phyloP scores from a whole-genome alignment of 2,797 vertebrate genomes.

The Oreonectes daqikongensis region DNA sequence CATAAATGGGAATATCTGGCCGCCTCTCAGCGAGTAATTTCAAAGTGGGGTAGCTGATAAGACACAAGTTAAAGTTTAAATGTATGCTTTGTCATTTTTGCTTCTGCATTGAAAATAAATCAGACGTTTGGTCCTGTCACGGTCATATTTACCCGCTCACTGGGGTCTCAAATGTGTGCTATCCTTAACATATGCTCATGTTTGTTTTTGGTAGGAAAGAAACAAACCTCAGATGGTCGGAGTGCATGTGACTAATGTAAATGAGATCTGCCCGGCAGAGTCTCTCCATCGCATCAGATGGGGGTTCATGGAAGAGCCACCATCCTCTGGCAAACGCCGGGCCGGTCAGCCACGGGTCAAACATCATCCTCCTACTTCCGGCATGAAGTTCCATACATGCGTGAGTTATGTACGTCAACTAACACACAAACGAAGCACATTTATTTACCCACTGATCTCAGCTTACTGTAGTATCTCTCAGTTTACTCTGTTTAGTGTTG shows the following conservation, averaged over 20 bases:
- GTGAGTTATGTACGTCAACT: slow-evolving; percentile 83
- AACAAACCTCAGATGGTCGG: slow-evolving; percentile 82
- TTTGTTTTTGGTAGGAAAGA: no score
- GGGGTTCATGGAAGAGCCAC: slow-evolving; percentile 84
- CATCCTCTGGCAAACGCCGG: slow-evolving; percentile 83
- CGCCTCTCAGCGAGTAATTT: slow-evolving; percentile 70
- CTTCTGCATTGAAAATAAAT: no score
- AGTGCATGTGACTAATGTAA: slow-evolving; percentile 86
- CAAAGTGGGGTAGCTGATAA: slow-evolving; percentile 78
- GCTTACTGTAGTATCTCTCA: no score
- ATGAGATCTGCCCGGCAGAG: slow-evolving; percentile 77
- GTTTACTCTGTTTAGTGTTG: no score
- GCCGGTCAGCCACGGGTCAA: slow-evolving; percentile 82
- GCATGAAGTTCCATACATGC: slow-evolving; percentile 82
- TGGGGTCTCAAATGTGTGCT: neutral
- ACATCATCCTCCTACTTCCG: slow-evolving; percentile 73
- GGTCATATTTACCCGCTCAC: no score
- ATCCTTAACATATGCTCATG: neutral
- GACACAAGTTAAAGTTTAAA: neutral
- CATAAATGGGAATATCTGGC: slow-evolving; percentile 79
- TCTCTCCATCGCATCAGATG: slow-evolving; percentile 73
- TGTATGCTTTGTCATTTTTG: no score
- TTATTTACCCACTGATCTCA: no score
- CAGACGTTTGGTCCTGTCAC: no score
- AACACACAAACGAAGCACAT: slow-evolving; percentile 4